Evolutionary conservation across 2,888 invertebrate species (phyloP).

Genomic region (Nomada flava): DNA sequence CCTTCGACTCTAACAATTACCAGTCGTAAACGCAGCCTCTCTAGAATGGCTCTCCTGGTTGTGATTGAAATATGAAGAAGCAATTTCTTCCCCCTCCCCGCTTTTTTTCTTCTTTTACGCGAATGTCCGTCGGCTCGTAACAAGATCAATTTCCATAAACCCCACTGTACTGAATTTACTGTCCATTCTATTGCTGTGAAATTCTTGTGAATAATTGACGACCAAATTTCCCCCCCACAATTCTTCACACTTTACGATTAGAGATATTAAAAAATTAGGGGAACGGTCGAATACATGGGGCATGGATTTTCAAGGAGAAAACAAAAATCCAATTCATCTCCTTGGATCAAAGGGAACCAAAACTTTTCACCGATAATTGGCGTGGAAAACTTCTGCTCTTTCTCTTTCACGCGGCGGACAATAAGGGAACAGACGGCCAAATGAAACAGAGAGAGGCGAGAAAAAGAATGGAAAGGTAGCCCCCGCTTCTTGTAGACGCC

Average conservation of each 20-base stretch:
- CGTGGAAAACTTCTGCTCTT: conserved; percentile 26
- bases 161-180: too few relatives aligned
- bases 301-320: background rate
- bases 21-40: conserved; percentile 78
- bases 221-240: background rate
- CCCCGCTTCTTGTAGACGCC: conserved; percentile 25
- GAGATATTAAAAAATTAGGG: too few relatives aligned
- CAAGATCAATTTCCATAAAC: conserved; percentile 1
- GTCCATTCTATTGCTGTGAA: too few relatives aligned
- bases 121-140: conserved; percentile 3
- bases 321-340: conserved; percentile 17
- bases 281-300: background rate
- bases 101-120: background rate
- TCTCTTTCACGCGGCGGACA: background rate
- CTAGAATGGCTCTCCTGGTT: conserved; percentile 43
- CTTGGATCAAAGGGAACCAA: background rate
- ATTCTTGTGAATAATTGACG: too few relatives aligned
- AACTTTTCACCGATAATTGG: conserved; percentile 34
- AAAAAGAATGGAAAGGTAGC: conserved; percentile 22
- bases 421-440: conserved; percentile 13
- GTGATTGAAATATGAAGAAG: conserved; percentile 81
- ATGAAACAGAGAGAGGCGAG: background rate
- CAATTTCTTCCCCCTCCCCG: conserved; percentile 54
- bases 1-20: conserved; percentile 80
- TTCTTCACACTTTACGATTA: background rate